Conservation (phyloP, 1,140 invertebrate genomes). For the Ostrea edulis region DNA sequence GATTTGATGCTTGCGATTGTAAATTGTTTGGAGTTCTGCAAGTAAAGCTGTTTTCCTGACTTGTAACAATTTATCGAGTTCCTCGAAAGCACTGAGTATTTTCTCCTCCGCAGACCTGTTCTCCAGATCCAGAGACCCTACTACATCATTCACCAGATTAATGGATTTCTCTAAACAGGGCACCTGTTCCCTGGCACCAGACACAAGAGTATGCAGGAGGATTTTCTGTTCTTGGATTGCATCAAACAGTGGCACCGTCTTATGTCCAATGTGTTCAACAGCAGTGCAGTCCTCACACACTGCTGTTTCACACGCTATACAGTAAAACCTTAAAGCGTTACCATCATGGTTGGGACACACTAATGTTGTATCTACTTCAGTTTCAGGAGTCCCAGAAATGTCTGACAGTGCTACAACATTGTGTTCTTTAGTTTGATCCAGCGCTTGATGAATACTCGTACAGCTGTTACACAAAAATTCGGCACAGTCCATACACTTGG, state of each 20-base stretch:
- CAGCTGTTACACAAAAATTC: constrained; percentile 75
- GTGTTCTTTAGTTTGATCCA: constrained; percentile 56
- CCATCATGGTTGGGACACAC: constrained; percentile 78
- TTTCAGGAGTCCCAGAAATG: constrained; percentile 43
- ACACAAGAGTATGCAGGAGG: constrained; percentile 77
- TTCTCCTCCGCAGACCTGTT: constrained; percentile 75
- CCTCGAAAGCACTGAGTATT: constrained; percentile 78
- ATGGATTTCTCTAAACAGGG: constrained; percentile 79
- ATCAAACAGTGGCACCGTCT: constrained; percentile 79
- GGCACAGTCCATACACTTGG: constrained; percentile 78
- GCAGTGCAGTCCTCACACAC: constrained; percentile 82
- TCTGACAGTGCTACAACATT: constrained; percentile 49
- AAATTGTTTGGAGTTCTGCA: constrained; percentile 78
- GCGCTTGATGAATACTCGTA: constrained; percentile 48
- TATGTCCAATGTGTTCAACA: constrained; percentile 81
- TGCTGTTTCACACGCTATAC: constrained; percentile 82
- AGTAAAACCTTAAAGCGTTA: constrained; percentile 81
- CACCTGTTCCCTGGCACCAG: constrained; percentile 78
- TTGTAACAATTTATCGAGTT: constrained; percentile 75
- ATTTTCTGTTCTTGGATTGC: constrained; percentile 80
- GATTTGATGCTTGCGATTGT: constrained; percentile 78
- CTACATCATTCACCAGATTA: constrained; percentile 75
- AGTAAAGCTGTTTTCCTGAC: constrained; percentile 78
- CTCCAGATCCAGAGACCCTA: constrained; percentile 72
- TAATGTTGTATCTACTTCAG: constrained; percentile 55